Evolutionary conservation across 2,888 invertebrate species (phyloP).

Genomic region (Dicycla oo): DNA sequence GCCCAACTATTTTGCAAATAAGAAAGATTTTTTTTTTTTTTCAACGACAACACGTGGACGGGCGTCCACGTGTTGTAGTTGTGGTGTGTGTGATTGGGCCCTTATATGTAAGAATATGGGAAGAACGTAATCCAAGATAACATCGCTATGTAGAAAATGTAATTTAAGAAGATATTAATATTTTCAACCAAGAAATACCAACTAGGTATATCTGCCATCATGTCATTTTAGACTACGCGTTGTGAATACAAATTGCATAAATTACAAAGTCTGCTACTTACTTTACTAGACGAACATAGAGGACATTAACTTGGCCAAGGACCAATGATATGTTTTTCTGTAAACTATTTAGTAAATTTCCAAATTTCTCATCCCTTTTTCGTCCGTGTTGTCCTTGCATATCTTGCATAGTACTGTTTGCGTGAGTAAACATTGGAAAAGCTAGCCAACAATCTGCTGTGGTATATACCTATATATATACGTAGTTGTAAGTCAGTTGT

Average conservation of each 20-base stretch:
- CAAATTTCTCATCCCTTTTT: background rate
- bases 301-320: conserved; percentile 10
- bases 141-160: conserved; percentile 29
- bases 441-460: background rate
- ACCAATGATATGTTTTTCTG: conserved; percentile 3
- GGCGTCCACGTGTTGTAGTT: background rate
- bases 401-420: background rate
- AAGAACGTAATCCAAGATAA: conserved; percentile 33
- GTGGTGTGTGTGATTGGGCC: background rate
- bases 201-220: conserved; percentile 15
- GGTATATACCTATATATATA: no score
- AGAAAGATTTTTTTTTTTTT: no score
- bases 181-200: conserved; percentile 40
- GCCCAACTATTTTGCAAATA: no score
- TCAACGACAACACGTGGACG: no score
- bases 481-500: background rate
- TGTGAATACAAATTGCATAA: conserved; percentile 32
- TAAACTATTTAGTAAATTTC: background rate
- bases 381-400: background rate
- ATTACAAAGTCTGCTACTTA: conserved; percentile 2
- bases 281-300: background rate
- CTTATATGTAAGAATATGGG: conserved; percentile 11
- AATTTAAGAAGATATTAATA: conserved; percentile 13
- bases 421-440: background rate
- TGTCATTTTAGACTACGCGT: conserved; percentile 36